phyloP scores from a whole-genome alignment of 1,140 invertebrate genomes.

The Asbolus verrucosus region DNA sequence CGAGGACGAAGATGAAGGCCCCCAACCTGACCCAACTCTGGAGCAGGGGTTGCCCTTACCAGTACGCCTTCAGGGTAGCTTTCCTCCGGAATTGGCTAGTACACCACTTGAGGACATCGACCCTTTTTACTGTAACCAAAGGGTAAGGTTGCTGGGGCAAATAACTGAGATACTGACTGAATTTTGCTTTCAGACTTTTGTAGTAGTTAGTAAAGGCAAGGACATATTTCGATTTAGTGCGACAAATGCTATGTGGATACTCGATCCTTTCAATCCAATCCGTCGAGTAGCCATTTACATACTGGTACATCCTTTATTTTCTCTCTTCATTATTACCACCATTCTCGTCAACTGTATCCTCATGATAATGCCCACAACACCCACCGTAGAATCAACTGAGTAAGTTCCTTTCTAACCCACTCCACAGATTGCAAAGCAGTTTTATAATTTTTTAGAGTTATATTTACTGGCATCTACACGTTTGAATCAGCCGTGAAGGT shows the following conservation, averaged over 20 bases:
- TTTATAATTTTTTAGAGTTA: slow-evolving; percentile 83
- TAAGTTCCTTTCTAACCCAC: slow-evolving; percentile 75
- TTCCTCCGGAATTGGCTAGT: slow-evolving; percentile 91
- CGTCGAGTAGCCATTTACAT: slow-evolving; percentile 97
- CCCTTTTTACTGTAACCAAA: slow-evolving; percentile 91
- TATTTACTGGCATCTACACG: slow-evolving; percentile 99
- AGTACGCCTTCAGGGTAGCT: slow-evolving; percentile 88
- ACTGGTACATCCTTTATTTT: slow-evolving; percentile 97
- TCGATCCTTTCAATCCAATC: slow-evolving; percentile 97
- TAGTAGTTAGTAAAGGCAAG: slow-evolving; percentile 98
- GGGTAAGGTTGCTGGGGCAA: slow-evolving; percentile 72
- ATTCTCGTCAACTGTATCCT: slow-evolving; percentile 98
- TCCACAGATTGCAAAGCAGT: slow-evolving; percentile 9
- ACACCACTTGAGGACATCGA: slow-evolving; percentile 97
- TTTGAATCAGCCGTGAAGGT: slow-evolving; percentile 99
- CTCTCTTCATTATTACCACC: slow-evolving; percentile 97
- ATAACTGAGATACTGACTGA: slow-evolving; percentile 46
- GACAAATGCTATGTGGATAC: slow-evolving; percentile 93
- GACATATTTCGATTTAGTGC: slow-evolving; percentile 99
- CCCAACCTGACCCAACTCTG: slow-evolving; percentile 91
- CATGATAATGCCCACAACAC: slow-evolving; percentile 96
- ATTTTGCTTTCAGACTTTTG: slow-evolving; percentile 89
- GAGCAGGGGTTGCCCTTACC: slow-evolving; percentile 92
- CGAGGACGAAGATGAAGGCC: slow-evolving; percentile 95
- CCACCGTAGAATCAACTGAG: slow-evolving; percentile 95